These are phyloP conservation scores for Erethizon dorsatum DNA, from an alignment of 2,797 vertebrate genomes.

Conservation along the genomic window DNA sequence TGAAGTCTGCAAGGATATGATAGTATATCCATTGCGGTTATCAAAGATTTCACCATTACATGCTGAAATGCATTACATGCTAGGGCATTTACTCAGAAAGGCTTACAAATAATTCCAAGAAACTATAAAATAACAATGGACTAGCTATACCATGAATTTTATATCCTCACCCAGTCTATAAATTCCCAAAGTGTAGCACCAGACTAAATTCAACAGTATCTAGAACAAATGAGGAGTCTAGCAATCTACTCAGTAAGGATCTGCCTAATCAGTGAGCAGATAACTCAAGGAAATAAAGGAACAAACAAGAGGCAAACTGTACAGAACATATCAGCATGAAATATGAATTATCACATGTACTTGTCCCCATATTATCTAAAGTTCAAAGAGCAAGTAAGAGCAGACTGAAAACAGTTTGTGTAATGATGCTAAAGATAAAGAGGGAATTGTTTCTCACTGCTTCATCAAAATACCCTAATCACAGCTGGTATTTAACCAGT, in stretches of 20 bases:
- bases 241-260: not conserved
- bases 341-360: not conserved
- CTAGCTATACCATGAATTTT: not conserved
- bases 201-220: not conserved
- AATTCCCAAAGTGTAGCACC: not conserved
- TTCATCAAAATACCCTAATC: slow-evolving; percentile 48
- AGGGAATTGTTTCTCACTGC: not conserved
- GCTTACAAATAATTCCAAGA: not conserved
- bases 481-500: not conserved
- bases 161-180: not conserved
- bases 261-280: slow-evolving; percentile 14
- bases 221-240: not conserved
- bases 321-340: slow-evolving; percentile 18
- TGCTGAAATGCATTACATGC: not conserved
- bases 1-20: not conserved
- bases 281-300: slow-evolving; percentile 56
- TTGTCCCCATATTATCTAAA: not conserved
- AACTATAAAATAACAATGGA: not conserved
- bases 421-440: slow-evolving; percentile 32
- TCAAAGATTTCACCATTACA: not conserved
- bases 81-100: not conserved
- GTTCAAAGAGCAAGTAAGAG: not conserved
- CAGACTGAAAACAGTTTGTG: not conserved
- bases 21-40: not conserved
- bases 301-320: not conserved